Evolutionary conservation across 1,140 invertebrate genomes (phyloP).

Genomic region (Aphis craccivora): DNA sequence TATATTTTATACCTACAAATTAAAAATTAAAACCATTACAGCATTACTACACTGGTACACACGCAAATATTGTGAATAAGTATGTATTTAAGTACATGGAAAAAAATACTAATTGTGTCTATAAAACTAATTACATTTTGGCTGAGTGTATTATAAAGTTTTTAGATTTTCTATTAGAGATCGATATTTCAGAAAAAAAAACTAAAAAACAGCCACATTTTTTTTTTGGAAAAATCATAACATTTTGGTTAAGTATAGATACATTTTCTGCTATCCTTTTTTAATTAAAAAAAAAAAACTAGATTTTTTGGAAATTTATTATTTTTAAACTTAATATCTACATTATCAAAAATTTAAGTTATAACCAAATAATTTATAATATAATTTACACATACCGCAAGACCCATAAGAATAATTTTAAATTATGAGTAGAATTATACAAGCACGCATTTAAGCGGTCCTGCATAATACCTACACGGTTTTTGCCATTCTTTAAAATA

Average conservation of each 20-base stretch:
- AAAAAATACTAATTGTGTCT: neutral
- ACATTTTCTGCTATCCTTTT: no score
- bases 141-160: neutral
- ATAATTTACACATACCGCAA: neutral
- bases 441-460: neutral
- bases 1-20: neutral
- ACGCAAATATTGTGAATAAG: neutral
- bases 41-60: neutral
- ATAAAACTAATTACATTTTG: neutral
- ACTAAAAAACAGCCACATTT: no score
- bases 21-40: constrained; percentile 14
- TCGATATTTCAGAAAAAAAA: no score
- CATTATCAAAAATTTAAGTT: neutral
- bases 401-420: no score
- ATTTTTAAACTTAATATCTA: neutral
- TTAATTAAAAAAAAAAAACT: no score
- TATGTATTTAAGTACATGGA: neutral
- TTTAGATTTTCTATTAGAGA: no score
- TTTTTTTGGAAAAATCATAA: no score
- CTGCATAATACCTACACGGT: neutral
- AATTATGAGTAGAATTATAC: neutral
- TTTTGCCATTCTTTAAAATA: no score
- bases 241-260: no score
- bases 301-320: no score
- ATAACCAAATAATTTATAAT: neutral